Evolutionary conservation across 2,888 invertebrate species (phyloP).

Genomic region (Anodontia alba): DNA sequence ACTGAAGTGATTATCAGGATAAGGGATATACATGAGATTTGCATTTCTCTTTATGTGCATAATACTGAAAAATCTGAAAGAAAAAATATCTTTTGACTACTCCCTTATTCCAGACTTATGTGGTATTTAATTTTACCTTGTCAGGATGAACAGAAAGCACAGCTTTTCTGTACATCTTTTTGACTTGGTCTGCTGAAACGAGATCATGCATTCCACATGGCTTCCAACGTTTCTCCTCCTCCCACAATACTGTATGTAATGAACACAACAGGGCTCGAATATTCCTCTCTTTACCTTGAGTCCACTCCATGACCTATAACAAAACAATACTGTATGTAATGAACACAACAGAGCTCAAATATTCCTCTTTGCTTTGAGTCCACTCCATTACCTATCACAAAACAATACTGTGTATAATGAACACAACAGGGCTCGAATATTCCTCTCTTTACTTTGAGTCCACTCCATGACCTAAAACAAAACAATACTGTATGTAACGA

Average conservation of each 20-base stretch:
- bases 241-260: conserved; percentile 96
- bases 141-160: conserved; percentile 99
- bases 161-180: conserved; percentile 97
- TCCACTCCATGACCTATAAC: conserved; percentile 89
- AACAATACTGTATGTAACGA: conserved; percentile 94
- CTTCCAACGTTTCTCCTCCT: conserved; percentile 94
- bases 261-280: conserved; percentile 97
- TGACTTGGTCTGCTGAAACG: conserved; percentile 96
- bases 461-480: conserved; percentile 88
- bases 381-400: conserved; percentile 86
- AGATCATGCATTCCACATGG: conserved; percentile 97
- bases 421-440: conserved; percentile 97
- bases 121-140: conserved; percentile 89
- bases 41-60: no score
- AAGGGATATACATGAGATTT: no score
- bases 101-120: no score
- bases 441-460: conserved; percentile 97
- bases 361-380: conserved; percentile 98
- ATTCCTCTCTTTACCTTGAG: conserved; percentile 98
- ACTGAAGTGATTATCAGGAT: no score
- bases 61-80: no score
- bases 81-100: no score
- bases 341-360: conserved; percentile 97
- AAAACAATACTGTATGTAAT: conserved; percentile 90
- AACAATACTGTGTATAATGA: conserved; percentile 96